Evolutionary conservation across 2,113 vertebrate species (phyloP).

Genomic region (Corynorhinus townsendii): DNA sequence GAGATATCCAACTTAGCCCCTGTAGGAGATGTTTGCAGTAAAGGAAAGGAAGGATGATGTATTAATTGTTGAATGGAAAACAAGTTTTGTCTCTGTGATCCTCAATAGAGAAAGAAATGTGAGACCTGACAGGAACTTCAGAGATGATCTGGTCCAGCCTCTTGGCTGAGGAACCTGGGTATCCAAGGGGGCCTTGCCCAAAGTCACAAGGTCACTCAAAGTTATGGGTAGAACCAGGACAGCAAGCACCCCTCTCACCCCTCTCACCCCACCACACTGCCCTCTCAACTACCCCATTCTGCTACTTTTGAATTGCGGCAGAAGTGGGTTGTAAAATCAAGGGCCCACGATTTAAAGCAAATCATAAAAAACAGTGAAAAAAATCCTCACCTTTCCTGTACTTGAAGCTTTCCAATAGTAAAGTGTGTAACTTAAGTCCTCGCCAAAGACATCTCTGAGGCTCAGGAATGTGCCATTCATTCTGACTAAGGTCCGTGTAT

Average conservation of each 20-base stretch:
- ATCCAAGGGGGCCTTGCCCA: neutral
- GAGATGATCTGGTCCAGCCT: neutral
- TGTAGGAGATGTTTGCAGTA: neutral
- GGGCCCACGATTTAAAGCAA: neutral
- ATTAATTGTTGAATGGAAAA: neutral
- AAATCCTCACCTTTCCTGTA: conserved; percentile 87
- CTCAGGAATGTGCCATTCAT: conserved; percentile 75
- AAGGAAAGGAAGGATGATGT: neutral
- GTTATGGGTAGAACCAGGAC: neutral
- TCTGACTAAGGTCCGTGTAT: conserved; percentile 81
- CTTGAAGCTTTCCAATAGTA: conserved; percentile 87
- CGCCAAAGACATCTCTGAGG: conserved; percentile 86
- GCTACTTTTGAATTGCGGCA: neutral
- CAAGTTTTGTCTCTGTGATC: neutral
- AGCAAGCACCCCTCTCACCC: fast-evolving
- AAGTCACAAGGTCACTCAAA: neutral
- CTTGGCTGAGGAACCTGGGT: neutral
- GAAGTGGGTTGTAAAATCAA: neutral
- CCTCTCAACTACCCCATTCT: neutral
- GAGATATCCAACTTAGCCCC: neutral
- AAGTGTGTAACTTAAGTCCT: conserved; percentile 85
- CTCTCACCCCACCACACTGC: neutral
- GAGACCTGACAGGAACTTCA: neutral
- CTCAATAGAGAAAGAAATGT: neutral
- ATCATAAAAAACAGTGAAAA: neutral